Conservation (phyloP, 2,113 vertebrate genomes). For the Colaptes auratus region DNA sequence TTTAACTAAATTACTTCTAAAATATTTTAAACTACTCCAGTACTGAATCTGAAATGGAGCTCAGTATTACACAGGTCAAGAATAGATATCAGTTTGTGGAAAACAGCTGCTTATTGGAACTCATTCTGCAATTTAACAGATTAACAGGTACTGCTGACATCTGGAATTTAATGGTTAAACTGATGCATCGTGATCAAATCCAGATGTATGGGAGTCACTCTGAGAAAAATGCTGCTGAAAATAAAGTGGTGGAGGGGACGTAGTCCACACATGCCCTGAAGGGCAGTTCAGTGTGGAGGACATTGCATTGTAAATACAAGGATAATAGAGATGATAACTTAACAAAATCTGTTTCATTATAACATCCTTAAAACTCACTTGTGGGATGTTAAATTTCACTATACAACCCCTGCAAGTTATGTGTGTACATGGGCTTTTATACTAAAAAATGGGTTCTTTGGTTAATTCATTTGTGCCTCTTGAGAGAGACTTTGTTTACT, state of each 20-base stretch:
- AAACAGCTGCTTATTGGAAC: background rate
- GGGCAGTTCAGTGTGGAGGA: background rate
- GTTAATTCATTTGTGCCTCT: background rate
- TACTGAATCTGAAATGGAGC: background rate
- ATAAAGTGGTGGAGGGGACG: background rate
- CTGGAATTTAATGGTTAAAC: slow-evolving; percentile 47
- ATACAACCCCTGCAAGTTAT: background rate
- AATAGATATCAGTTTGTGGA: background rate
- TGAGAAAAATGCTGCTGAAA: slow-evolving; percentile 17
- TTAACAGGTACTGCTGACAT: slow-evolving; percentile 62
- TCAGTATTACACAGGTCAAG: background rate
- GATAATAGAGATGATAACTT: background rate
- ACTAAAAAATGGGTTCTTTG: background rate
- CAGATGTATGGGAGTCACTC: slow-evolving; percentile 35
- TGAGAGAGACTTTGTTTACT: background rate
- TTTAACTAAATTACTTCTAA: background rate
- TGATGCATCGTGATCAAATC: slow-evolving; percentile 20
- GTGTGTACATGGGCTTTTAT: background rate
- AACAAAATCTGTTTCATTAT: background rate
- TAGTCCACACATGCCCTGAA: background rate
- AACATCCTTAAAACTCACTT: background rate
- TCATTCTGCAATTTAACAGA: slow-evolving; percentile 38
- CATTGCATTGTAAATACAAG: background rate
- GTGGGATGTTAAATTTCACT: background rate
- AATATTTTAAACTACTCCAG: background rate